Conservation (phyloP, 2,888 invertebrate species). For the Sarcophaga subvicina region DNA sequence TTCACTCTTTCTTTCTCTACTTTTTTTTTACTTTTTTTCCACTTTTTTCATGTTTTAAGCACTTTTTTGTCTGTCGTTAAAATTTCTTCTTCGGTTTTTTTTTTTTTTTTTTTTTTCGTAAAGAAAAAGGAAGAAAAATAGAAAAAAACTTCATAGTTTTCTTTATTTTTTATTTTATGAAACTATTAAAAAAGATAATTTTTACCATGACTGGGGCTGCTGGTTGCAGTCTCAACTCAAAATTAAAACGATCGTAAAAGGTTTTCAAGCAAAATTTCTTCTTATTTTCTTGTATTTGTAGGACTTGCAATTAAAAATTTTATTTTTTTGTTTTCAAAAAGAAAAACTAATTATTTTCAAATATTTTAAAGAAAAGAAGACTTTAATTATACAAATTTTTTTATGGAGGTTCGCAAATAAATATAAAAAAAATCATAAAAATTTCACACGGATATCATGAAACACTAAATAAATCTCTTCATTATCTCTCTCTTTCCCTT, state of each 20-base stretch:
- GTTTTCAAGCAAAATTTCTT: constrained; percentile 23
- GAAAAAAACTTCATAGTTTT: background rate
- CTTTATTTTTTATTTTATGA: background rate
- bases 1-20: background rate
- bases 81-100: constrained; percentile 20
- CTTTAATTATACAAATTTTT: no score
- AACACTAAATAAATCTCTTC: background rate
- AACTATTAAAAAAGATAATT: background rate
- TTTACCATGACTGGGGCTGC: background rate
- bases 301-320: background rate
- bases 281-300: background rate
- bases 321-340: background rate
- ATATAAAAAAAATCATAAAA: constrained; percentile 27
- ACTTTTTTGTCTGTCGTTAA: constrained; percentile 17
- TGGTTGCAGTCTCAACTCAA: background rate
- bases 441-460: constrained; percentile 34
- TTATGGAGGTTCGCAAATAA: constrained; percentile 14
- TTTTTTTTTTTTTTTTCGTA: background rate
- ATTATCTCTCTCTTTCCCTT: background rate
- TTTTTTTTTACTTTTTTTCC: background rate
- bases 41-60: constrained; percentile 2
- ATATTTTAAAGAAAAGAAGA: no score
- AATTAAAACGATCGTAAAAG: background rate
- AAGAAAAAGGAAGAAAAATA: background rate
- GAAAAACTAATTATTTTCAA: no score